Percentiles rank a stretch among this genome's conserved stretches.
These are phyloP conservation scores for Urocynchramus pylzowi DNA, from an alignment of 2,113 vertebrate species.

Conservation along the genomic window DNA sequence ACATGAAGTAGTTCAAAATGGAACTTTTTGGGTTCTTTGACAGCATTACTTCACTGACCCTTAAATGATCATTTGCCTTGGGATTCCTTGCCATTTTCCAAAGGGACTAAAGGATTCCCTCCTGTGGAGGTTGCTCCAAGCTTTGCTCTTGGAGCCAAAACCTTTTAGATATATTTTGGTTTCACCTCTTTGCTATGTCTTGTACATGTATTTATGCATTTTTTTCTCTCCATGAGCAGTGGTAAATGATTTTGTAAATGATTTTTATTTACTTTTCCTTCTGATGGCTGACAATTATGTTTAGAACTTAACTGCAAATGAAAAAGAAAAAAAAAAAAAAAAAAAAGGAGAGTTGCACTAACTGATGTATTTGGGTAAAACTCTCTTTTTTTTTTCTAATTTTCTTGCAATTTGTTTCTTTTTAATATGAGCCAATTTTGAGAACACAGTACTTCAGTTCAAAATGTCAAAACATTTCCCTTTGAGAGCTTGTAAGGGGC, in stretches of 20 bases:
- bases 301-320: background rate
- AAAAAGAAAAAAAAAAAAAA: too few relatives aligned
- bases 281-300: background rate
- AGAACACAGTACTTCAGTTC: background rate
- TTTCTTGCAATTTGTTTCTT: background rate
- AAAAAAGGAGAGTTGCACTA: background rate
- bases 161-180: background rate
- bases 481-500: background rate
- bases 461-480: background rate
- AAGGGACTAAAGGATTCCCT: background rate
- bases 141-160: background rate
- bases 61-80: background rate
- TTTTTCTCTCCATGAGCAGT: background rate
- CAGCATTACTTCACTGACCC: background rate
- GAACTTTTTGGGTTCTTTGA: background rate
- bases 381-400: accelerated
- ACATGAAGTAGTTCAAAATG: background rate
- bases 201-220: background rate
- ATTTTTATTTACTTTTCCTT: background rate
- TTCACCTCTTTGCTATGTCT: accelerated
- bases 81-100: background rate
- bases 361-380: background rate
- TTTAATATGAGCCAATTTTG: background rate
- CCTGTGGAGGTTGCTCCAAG: background rate
- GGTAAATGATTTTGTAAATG: background rate